Evolutionary conservation across 2,113 vertebrate genomes (phyloP), one percentile per base, ranked within the genome.

Genomic region (Galeopterus variegatus): DNA sequence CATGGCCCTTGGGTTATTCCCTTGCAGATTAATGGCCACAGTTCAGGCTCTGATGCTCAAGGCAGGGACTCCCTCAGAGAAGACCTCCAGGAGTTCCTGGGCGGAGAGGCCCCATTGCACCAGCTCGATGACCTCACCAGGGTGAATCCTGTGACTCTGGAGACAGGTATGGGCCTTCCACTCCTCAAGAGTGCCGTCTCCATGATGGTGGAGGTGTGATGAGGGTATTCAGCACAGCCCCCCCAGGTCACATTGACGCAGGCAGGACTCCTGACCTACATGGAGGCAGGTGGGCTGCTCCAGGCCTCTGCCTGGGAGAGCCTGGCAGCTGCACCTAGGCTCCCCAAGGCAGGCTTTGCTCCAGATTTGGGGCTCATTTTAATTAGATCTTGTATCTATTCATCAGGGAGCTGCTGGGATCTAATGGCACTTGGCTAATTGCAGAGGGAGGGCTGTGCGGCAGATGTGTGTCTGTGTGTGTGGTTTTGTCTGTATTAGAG

Each of bases 111-210:
- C 82, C 98, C 98, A 0, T 98, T 99, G n/a, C 98, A 99, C 97
- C 99, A 99, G 60, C 99, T 99, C 45, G 99, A 99, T 69, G 99
- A 99, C 98, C 99, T 99, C 86, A 99, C 99, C 4, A 99, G 99
- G 98, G 99, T 99, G 97, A 99, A 99, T 93, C 99, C 99, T 0
- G 99, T 99, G 84, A 99, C 99, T 0, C 99, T 99, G 65, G 98
- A 98, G 70, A 99, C 99, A 98, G 99, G 99, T 99, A 99, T 81
- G 97, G 79, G 3, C 26, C 36, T 97, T 77, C 76, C 41, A 9
- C n/a, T 48, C 31, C 50, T 94, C 41, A 24, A 52, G 48, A 82
- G 52, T 31, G 1, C 23, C 1, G 0, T 65, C 48, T 97, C 56
- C 62, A 73, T 28, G 33, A 82, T 54, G 41, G 8, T 45, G 17